A percentile compares a stretch with the other conserved stretches of the same genome.
These are phyloP conservation scores for Heterotilapia buettikoferi DNA, from an alignment of 2,113 vertebrate genomes.

Conservation along the genomic window DNA sequence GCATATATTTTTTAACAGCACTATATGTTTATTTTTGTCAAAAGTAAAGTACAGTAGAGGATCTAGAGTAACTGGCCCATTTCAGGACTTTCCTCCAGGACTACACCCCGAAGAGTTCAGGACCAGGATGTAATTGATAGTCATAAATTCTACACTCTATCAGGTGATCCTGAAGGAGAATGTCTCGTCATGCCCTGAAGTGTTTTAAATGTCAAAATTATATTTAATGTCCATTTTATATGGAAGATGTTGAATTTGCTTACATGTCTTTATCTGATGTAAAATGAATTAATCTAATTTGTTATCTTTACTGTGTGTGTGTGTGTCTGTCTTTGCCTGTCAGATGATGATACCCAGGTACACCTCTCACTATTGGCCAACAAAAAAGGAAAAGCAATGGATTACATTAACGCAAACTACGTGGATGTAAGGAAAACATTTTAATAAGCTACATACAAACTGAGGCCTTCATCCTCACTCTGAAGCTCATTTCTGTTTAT, in stretches of 20 bases:
- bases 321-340: not conserved
- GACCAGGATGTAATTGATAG: not conserved
- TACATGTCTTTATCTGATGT: not conserved
- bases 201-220: not conserved
- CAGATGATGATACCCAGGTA: slow-evolving; percentile 95
- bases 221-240: not conserved
- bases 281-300: not conserved
- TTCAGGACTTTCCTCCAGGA: not conserved
- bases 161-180: not conserved
- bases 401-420: slow-evolving; percentile 97
- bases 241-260: not conserved
- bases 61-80: not conserved
- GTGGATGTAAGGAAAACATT: slow-evolving; percentile 82
- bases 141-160: not conserved
- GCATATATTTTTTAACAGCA: not conserved
- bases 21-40: not conserved
- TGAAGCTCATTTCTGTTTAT: not conserved
- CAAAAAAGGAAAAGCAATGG: slow-evolving; percentile 82
- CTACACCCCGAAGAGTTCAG: not conserved
- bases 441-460: not conserved
- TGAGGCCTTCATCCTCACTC: not conserved
- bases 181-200: not conserved
- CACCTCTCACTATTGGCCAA: slow-evolving; percentile 78
- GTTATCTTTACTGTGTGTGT: not conserved
- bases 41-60: not conserved